These are phyloP conservation scores for Amazona guildingii DNA, from an alignment of 2,113 vertebrate genomes.

Conservation along the genomic window DNA sequence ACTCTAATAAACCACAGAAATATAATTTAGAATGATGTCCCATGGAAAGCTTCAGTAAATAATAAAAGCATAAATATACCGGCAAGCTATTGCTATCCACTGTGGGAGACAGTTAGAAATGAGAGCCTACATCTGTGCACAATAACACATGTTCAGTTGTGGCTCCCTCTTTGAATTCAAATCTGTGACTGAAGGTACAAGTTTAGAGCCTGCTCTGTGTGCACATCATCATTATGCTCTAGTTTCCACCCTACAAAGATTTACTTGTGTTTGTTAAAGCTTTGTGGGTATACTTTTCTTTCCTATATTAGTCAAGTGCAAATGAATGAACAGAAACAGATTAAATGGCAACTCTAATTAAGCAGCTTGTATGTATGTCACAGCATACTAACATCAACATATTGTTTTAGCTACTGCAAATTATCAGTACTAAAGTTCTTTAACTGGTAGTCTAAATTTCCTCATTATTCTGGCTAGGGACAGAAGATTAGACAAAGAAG, in stretches of 20 bases:
- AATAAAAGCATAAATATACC: conserved; percentile 57
- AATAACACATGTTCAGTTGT: background rate
- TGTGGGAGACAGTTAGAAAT: conserved; percentile 31
- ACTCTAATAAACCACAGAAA: conserved; percentile 49
- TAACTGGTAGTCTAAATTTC: conserved; percentile 21
- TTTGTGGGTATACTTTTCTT: background rate
- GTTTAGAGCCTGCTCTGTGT: background rate
- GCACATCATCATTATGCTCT: background rate
- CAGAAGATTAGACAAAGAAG: conserved; percentile 4
- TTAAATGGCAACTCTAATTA: conserved; percentile 62
- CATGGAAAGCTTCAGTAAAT: conserved; percentile 49
- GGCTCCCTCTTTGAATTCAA: background rate
- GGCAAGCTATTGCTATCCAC: conserved; percentile 42
- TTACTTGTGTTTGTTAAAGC: background rate
- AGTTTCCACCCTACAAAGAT: background rate
- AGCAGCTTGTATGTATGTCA: conserved; percentile 51
- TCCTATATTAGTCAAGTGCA: conserved; percentile 30
- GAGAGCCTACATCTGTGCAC: conserved; percentile 45
- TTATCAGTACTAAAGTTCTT: conserved; percentile 17
- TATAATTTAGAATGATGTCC: conserved; percentile 49
- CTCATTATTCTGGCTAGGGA: conserved; percentile 1
- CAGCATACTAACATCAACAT: conserved; percentile 7
- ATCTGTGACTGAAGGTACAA: background rate
- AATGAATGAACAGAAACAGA: conserved; percentile 59
- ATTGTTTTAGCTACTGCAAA: conserved; percentile 52